Evolutionary conservation across 2,113 vertebrate species (phyloP), one percentile per base, ranked within the genome.

Genomic region (Gadus chalcogrammus): DNA sequence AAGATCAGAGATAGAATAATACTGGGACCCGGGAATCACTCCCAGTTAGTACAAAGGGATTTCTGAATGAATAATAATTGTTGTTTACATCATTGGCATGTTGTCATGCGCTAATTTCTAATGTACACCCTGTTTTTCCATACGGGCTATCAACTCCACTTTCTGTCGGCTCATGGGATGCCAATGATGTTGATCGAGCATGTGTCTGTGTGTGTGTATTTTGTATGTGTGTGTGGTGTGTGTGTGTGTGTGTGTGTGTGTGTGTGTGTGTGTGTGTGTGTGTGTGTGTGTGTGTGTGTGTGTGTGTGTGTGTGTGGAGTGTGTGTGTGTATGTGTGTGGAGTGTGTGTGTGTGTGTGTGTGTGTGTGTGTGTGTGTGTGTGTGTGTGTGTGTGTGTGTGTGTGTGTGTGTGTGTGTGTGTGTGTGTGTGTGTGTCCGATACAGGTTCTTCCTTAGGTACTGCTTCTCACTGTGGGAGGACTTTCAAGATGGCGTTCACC

Each of bases 401-500:
- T 76, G 61, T 64, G 55, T 80, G 62, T 52, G 35, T 71, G 68
- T 77, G 59, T 78, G 64, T 24, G 72, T 69, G 53, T 42, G 24
- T 64, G 64, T 62, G 48, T 77, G 63, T 52, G 69, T 61, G 42
- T 9, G 42, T 48, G 42, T 48, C 42, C 31, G 20, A 20, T 20
- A 20, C 20, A 7, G 8, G 42, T 48, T 12, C 11, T 62, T 77
- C 56, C 68, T 77, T 28, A 15, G 69, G 62, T 66, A 38, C 28
- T 31, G 52, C 35, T 24, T 58, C 66, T 97, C 89, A 98, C 90
- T 98, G 96, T 0, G 97, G 96, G 84, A 98, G 90, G 0, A 96
- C 96, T 88, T 98, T 99, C 86, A 99, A 91, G 83, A 99, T 99
- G 88, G 96, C 97, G 0, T 99, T 99, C 77, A 99, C 97, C 77